Evolutionary conservation across 2,888 invertebrate species (phyloP).

Genomic region (Andrena marginata): DNA sequence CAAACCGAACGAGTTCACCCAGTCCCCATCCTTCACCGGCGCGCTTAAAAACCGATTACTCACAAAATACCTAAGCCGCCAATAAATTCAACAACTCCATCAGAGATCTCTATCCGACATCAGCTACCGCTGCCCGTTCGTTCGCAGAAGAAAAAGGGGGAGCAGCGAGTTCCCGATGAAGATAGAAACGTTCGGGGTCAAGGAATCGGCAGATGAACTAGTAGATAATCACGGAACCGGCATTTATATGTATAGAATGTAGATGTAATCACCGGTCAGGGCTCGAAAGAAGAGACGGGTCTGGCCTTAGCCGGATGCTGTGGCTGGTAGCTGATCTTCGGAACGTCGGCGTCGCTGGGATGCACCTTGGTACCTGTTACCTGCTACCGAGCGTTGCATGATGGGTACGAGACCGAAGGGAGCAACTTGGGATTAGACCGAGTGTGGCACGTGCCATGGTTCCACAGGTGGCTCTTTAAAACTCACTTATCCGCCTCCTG

Average conservation of each 20-base stretch:
- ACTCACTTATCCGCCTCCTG: conserved; percentile 72
- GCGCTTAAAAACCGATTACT: conserved; percentile 12
- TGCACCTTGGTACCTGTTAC: conserved; percentile 76
- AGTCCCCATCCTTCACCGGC: conserved; percentile 10
- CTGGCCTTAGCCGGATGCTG: conserved; percentile 63
- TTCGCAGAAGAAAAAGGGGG: neutral
- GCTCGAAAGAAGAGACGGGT: conserved; percentile 51
- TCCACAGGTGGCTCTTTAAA: conserved; percentile 81
- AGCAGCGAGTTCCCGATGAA: conserved; percentile 16
- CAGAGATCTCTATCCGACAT: conserved; percentile 18
- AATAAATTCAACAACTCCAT: conserved; percentile 34
- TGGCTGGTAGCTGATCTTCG: conserved; percentile 24
- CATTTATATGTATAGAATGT: conserved; percentile 68
- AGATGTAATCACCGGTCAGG: conserved; percentile 67
- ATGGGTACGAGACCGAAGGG: conserved; percentile 73
- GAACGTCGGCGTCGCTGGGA: conserved; percentile 51
- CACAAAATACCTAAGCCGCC: conserved; percentile 19
- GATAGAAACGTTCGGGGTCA: conserved; percentile 56
- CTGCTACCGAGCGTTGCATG: conserved; percentile 70
- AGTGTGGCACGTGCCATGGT: conserved; percentile 80
- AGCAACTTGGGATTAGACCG: conserved; percentile 76
- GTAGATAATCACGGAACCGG: conserved; percentile 66
- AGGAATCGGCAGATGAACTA: conserved; percentile 64
- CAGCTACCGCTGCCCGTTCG: conserved; percentile 27
- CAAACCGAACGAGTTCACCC: neutral